Evolutionary conservation across 2,797 vertebrate genomes (phyloP), one percentile per base, ranked within the genome.

Genomic region (Brachyalestes nurse): DNA sequence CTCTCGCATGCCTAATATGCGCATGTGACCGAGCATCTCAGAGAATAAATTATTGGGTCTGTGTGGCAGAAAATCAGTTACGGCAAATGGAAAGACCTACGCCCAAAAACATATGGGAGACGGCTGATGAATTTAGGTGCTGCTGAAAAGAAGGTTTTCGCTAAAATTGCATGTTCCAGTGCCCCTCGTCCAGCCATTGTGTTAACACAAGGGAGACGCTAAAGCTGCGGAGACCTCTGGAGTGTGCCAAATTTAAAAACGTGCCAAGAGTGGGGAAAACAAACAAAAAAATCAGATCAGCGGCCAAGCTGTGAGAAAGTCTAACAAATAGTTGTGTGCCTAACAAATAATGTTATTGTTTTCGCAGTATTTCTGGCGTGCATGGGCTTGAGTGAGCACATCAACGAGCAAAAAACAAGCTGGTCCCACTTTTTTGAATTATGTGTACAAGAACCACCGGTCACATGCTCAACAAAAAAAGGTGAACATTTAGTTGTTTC

Each of bases 401-500:
- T 47, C 45, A 23, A 69, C 66, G 13, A 21, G 65, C 38, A 67
- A 67, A 42, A 38, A 69, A 47, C 66, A 69, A 45, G 9, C 7
- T 5, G 4, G 47, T 19, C 49, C 5, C 67, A 51, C n/a, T 14
- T 70, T 42, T 67, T 51, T 23, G 13, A 51, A 51, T 70, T 23
- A 70, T 49, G 12, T 14, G n/a, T 25, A 23, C 67, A 51, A 28
- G 16, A 12, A 49, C 25, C 21, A 25, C 67, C 49, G 42, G 62
- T 40, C 34, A 40, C 62, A 70, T 13, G 8, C 16, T 25, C 72
- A 47, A 53, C 23, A 67, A 34, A 61, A 34, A 61, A 34, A 71
- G 28, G 69, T 75, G 23, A 66, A 40, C 70, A 34, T 75, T 74
- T 78, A 65, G 42, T 78, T 17, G 19, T n/a, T 16, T 53, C 0